These are phyloP conservation scores for Axis porcinus DNA, from an alignment of 2,113 vertebrate genomes.

Conservation along the genomic window DNA sequence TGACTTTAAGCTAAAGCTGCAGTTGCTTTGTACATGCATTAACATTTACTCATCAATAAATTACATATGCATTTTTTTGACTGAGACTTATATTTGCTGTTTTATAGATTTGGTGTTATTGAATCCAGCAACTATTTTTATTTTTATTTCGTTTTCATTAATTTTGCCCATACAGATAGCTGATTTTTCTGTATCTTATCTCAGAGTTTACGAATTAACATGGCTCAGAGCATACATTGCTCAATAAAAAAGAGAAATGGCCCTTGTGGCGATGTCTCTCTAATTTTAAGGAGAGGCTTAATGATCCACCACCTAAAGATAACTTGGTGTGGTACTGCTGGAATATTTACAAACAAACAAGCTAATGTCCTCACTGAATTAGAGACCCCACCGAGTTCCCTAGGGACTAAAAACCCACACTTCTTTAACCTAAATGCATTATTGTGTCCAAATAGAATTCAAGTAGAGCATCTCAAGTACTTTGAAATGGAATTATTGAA, in stretches of 20 bases:
- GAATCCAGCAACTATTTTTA: not conserved
- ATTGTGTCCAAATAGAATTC: not conserved
- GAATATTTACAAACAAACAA: not conserved
- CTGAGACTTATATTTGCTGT: not conserved
- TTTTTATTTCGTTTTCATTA: not conserved
- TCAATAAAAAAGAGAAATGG: constrained; percentile 10
- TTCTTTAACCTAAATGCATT: constrained; percentile 12
- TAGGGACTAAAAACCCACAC: not conserved
- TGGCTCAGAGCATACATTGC: not conserved
- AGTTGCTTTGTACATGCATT: not conserved
- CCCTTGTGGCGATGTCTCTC: not conserved
- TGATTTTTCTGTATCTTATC: not conserved
- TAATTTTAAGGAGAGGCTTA: constrained; percentile 32
- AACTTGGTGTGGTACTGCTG: not conserved
- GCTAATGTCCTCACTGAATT: constrained; percentile 25
- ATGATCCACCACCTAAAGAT: constrained; percentile 16
- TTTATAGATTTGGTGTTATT: not conserved
- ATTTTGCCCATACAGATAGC: not conserved
- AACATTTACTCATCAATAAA: not conserved
- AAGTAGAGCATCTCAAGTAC: not conserved
- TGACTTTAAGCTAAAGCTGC: not conserved
- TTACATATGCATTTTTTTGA: not conserved
- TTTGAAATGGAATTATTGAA: not conserved
- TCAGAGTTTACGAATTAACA: constrained; percentile 3
- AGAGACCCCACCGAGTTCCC: not conserved